phyloP scores from a whole-genome alignment of 2,113 vertebrate species.

The Cepphus grylle region DNA sequence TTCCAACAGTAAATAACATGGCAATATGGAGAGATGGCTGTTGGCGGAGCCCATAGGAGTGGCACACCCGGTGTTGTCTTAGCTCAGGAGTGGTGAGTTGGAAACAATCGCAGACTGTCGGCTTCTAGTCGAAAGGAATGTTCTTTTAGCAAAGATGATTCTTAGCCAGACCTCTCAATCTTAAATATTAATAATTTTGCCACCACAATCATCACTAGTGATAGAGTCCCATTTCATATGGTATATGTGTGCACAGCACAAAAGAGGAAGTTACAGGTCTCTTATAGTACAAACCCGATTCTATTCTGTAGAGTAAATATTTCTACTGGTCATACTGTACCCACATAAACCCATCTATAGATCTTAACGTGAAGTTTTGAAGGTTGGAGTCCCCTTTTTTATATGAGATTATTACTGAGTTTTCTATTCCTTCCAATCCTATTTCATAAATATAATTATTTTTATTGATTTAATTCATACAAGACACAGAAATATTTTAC shows the following conservation, averaged over 20 bases:
- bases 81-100: background rate
- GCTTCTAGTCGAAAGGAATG: background rate
- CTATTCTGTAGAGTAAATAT: background rate
- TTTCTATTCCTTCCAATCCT: background rate
- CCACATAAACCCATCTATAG: background rate
- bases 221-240: background rate
- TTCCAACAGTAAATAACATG: background rate
- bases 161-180: background rate
- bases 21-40: background rate
- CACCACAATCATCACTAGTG: background rate
- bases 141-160: background rate
- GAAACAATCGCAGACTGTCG: background rate
- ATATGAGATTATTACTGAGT: background rate
- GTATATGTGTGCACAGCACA: rapidly evolving
- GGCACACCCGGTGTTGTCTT: background rate
- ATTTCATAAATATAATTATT: background rate
- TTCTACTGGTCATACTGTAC: background rate
- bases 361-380: background rate
- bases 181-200: background rate
- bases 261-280: background rate
- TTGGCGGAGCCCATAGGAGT: rapidly evolving
- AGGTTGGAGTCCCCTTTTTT: background rate
- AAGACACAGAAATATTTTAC: constrained; percentile 15
- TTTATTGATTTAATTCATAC: constrained; percentile 23
- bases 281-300: background rate